Evolutionary conservation across 2,113 vertebrate genomes (phyloP), one percentile per base, ranked within the genome.

Genomic region (Pachypanchax playfairii): DNA sequence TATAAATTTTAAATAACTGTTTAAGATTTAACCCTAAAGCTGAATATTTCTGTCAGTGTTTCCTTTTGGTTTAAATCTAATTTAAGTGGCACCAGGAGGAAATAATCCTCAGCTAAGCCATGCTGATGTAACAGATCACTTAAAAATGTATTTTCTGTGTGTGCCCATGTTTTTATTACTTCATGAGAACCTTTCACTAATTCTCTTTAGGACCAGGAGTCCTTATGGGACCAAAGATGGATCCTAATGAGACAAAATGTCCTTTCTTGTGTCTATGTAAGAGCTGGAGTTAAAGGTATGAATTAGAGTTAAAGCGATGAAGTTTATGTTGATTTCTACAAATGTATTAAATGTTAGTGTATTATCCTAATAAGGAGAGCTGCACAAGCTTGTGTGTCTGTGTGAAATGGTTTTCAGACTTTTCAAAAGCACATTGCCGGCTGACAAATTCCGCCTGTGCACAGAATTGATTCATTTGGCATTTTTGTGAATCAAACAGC

Each of bases 401-500:
- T 54, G 22, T 38, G 14, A 39, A 20, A 80, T 47, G 24, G 72
- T 65, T 65, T 52, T n/a, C 47, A 46, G 57, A 66, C 60, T 70
- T 66, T 74, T 75, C 43, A 47, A 69, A 79, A 68, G 66, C 63
- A 65, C 65, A 55, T 82, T 79, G 65, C 52, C 17, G 55, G 41
- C 80, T 57, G 72, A 84, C 71, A 76, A 65, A 87, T 78, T 70
- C 50, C 66, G 49, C 46, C 60, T 83, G 61, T 31, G 60, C 71
- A 41, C 53, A 12, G 81, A 78, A 62, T 67, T 70, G 49, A 75
- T 81, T 83, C 70, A 80, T 77, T 78, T 65, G 62, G 64, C 25
- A 35, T 82, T 82, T 83, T 82, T 84, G 56, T 66, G 60, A 62
- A 50, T 52, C 67, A 83, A 82, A 82, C 72, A 58, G 79, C 79